These are phyloP conservation scores for Ascidia mentula DNA, from an alignment of 23 tunicate species.

Conservation along the genomic window DNA sequence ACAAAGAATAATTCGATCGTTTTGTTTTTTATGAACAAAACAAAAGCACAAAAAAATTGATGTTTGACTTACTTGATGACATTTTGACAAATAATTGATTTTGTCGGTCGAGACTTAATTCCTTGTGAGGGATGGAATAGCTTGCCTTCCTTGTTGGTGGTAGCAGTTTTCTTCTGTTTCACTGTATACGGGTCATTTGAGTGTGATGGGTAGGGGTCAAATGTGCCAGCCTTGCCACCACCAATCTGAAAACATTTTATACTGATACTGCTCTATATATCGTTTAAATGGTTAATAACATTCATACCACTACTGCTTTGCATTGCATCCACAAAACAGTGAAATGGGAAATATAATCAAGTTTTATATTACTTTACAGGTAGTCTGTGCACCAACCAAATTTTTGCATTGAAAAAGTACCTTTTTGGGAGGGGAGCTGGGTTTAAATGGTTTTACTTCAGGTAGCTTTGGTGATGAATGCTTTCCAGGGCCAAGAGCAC, in stretches of 20 bases:
- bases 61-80: conserved; percentile 44
- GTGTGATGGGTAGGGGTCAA: conserved; percentile 95
- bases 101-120: conserved; percentile 76
- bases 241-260: conserved; percentile 64
- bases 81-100: conserved; percentile 78
- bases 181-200: conserved; percentile 77
- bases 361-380: too few species aligned
- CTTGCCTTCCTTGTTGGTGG: conserved; percentile 85
- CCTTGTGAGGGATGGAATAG: conserved; percentile 91
- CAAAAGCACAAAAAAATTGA: neutral
- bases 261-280: neutral
- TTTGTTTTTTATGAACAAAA: neutral
- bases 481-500: conserved; percentile 82
- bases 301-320: too few species aligned
- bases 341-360: too few species aligned
- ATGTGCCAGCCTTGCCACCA: conserved; percentile 92
- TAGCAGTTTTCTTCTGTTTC: conserved; percentile 63
- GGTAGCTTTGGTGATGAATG: conserved; percentile 60
- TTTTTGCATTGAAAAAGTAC: conserved; percentile 4
- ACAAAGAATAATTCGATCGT: neutral
- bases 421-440: conserved; percentile 93
- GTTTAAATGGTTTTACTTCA: conserved; percentile 89
- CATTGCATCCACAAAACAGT: too few species aligned
- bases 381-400: too few species aligned
- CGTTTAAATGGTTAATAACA: neutral